These are phyloP conservation scores for Mnemiopsis leidyi DNA, from an alignment of 37 sponge, comb jelly and placozoan species.

Conservation along the genomic window DNA sequence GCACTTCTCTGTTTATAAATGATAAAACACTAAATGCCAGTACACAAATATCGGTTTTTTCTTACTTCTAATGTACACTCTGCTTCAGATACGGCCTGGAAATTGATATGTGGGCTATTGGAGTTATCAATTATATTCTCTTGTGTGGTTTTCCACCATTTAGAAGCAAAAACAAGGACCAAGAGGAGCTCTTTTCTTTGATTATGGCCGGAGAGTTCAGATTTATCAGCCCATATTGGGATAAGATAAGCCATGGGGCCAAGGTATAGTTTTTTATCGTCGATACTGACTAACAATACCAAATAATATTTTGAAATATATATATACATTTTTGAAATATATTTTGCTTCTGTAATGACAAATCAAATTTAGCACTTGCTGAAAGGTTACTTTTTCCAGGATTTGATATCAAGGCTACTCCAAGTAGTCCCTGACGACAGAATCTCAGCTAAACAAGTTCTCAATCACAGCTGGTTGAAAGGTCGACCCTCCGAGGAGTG, in stretches of 20 bases:
- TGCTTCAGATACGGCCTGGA: constrained; percentile 77
- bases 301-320: neutral
- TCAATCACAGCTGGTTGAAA: constrained; percentile 76
- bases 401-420: constrained; percentile 74
- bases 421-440: constrained; percentile 70
- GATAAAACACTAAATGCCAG: no score
- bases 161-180: constrained; percentile 34
- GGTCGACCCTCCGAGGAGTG: neutral
- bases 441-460: constrained; percentile 73
- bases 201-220: constrained; percentile 64
- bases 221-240: constrained; percentile 65
- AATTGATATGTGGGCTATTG: constrained; percentile 84
- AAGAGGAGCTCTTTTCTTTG: constrained; percentile 52
- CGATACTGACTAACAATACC: neutral
- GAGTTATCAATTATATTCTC: constrained; percentile 80
- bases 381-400: constrained; percentile 66
- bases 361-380: neutral
- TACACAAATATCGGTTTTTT: no score
- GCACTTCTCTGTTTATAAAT: no score
- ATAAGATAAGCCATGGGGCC: constrained; percentile 47
- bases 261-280: neutral
- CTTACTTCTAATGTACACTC: no score
- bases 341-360: neutral
- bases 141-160: constrained; percentile 82
- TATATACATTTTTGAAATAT: neutral